A percentile compares a stretch with the other conserved stretches of the same genome.
Conservation (phyloP, 92 coral and sea anemone species). For the Blastomussa wellsi region DNA sequence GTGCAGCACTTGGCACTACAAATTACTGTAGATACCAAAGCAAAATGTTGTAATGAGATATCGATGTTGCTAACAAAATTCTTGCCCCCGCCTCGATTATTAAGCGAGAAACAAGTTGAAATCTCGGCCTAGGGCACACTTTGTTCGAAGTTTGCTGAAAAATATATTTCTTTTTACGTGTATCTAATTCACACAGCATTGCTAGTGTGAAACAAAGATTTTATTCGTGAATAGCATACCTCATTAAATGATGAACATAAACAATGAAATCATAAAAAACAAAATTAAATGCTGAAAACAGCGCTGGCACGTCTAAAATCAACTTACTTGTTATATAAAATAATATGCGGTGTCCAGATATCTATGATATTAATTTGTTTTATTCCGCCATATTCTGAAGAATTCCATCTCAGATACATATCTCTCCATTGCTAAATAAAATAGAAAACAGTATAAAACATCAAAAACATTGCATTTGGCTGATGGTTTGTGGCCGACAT, state of each 20-base stretch:
- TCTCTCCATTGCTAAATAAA: slow-evolving; percentile 81
- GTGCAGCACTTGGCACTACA: no score
- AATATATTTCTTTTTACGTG: no score
- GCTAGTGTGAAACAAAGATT: neutral
- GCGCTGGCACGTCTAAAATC: neutral
- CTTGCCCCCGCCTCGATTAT: no score
- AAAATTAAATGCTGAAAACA: neutral
- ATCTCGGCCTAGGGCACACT: no score
- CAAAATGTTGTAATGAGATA: no score
- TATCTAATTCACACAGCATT: neutral
- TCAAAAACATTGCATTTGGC: neutral
- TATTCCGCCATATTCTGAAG: slow-evolving; percentile 70
- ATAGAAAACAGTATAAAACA: neutral
- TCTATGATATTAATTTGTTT: slow-evolving; percentile 59
- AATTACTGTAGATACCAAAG: no score
- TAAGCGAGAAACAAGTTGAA: no score
- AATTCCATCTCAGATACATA: slow-evolving; percentile 72
- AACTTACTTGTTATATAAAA: slow-evolving; percentile 88
- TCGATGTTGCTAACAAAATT: no score
- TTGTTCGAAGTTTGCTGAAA: no score
- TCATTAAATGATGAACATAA: neutral
- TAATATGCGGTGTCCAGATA: slow-evolving; percentile 83
- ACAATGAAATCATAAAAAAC: neutral
- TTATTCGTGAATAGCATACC: neutral
- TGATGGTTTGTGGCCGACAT: no score